Evolutionary conservation across 2,797 vertebrate genomes (phyloP).

Genomic region (Rallus crepitans): DNA sequence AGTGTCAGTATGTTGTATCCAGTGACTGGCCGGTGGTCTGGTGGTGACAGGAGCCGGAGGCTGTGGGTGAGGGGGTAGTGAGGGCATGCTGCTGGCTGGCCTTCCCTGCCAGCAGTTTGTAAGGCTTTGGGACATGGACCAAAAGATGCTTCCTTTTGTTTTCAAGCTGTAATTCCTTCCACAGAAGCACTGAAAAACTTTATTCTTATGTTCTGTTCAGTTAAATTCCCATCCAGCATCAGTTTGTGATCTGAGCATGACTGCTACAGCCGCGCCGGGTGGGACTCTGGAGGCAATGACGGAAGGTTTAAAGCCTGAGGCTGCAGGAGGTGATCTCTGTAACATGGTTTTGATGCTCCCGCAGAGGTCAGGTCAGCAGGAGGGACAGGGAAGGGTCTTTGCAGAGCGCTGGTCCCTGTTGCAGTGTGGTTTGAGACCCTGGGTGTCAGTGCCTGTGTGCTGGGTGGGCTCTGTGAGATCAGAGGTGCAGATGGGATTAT

Average conservation of each 20-base stretch:
- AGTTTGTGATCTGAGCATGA: background rate
- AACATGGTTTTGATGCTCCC: background rate
- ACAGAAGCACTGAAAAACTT: background rate
- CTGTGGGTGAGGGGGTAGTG: conserved; percentile 4
- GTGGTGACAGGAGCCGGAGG: background rate
- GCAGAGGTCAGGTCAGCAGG: background rate
- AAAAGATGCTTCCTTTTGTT: conserved; percentile 13
- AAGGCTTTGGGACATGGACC: conserved; percentile 7
- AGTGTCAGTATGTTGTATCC: background rate
- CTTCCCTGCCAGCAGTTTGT: background rate
- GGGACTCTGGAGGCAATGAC: background rate
- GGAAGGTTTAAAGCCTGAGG: background rate
- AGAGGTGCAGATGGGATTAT: background rate
- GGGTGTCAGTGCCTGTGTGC: background rate
- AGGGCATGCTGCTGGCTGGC: conserved; percentile 39
- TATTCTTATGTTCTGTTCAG: conserved; percentile 26
- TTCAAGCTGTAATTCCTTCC: conserved; percentile 49
- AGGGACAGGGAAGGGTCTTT: background rate
- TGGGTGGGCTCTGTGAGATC: background rate
- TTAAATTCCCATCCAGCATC: background rate
- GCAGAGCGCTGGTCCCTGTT: background rate
- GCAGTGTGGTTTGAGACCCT: background rate
- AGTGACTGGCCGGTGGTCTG: background rate
- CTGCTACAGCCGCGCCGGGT: background rate
- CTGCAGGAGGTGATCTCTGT: background rate